Base-by-base conservation (phyloP, 2,113 vertebrate species). In the Rhea americana region DNA sequence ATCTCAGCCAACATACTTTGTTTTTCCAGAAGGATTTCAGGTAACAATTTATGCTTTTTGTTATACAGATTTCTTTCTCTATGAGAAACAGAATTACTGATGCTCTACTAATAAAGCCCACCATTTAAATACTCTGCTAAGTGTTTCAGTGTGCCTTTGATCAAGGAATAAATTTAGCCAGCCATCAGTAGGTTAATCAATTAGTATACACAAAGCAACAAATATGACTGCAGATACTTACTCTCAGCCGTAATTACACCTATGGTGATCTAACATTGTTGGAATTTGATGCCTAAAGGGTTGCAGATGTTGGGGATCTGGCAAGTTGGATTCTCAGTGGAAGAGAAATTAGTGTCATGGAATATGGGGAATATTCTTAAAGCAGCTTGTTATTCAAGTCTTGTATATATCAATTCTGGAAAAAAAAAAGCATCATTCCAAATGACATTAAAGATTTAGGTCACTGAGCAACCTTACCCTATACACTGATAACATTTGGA, bases 171-270 rank as follows among this genome's bases (percentile, higher is more conserved):
- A 67, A 62, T 47, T 43, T 90, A 76, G 61, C 37, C 88, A 88
- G 45, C 37, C 80, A 81, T 41, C 24, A 25, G 80, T 28, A 74
- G 50, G 37, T 82, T 80, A 93, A 87, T 51, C 77, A 91, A 90
- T 93, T 88, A 91, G 71, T 37, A 72, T 51, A 80, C 85, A 88
- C 88, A 88, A 83, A 83, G 76, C 68, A 90, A 59, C 50, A 89
- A 53, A 25, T 10, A 39, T 37, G 68, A 51, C 85, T 94, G 87
- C 79, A 92, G 85, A 70, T 83, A 81, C n/a, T 77, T 56, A 16
- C 24, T 37, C 72, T 81, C 65, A 67, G 82, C 90, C 83, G 80
- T 39, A 90, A 90, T 89, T 75, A 45, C 17, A 72, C 73, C 66
- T 37, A 8, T 83, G 78, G 85, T 75, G 83, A 48, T 50, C 10